Conservation (phyloP, 2,888 invertebrate genomes). For the Drosophila villosipedis region DNA sequence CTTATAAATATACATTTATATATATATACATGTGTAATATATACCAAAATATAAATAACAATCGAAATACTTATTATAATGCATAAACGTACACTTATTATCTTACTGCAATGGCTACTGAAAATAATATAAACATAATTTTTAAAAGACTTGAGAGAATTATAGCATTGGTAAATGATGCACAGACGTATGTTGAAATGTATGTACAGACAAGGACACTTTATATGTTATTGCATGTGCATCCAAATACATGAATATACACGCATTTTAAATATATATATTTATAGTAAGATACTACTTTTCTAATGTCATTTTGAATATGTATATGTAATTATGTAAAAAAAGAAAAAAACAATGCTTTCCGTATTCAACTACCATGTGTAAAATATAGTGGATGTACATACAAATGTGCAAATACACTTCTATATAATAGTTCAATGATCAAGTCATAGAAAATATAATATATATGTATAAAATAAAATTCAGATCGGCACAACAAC, state of each 20-base stretch:
- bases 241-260: constrained; percentile 33
- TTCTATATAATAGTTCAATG: constrained; percentile 30
- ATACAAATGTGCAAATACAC: constrained; percentile 15
- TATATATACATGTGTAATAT: constrained; percentile 35
- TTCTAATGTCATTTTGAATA: constrained; percentile 34
- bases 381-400: constrained; percentile 18
- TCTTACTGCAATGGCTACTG: constrained; percentile 24
- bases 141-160: constrained; percentile 28
- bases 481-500: constrained; percentile 28
- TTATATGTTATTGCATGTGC: background rate
- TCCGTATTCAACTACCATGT: background rate
- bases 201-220: constrained; percentile 4
- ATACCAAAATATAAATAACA: constrained; percentile 17
- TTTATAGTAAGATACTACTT: constrained; percentile 29
- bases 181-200: background rate
- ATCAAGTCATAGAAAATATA: constrained; percentile 21
- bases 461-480: constrained; percentile 23
- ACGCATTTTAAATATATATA: constrained; percentile 27
- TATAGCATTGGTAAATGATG: background rate
- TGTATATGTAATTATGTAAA: constrained; percentile 27
- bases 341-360: constrained; percentile 2
- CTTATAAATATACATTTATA: constrained; percentile 19
- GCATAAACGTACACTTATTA: constrained; percentile 29
- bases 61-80: constrained; percentile 5
- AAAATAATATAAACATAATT: constrained; percentile 18